Percentiles rank a stretch among this genome's conserved stretches.
These are phyloP conservation scores for Therioaphis trifolii DNA, from an alignment of 2,888 invertebrate species.

Conservation along the genomic window DNA sequence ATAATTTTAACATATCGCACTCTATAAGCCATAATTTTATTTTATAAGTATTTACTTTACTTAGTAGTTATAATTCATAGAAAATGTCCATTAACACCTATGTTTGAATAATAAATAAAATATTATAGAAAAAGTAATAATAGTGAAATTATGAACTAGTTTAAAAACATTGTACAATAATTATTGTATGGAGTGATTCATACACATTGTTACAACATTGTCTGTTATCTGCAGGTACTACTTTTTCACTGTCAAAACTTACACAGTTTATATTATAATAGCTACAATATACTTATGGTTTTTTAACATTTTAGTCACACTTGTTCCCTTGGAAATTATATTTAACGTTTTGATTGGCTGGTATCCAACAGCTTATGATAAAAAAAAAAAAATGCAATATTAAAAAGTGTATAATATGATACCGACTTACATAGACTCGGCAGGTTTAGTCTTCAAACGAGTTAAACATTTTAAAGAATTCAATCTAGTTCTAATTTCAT, in stretches of 20 bases:
- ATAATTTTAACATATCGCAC: neutral
- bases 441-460: neutral
- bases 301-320: slow-evolving; percentile 26
- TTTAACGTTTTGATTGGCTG: slow-evolving; percentile 55
- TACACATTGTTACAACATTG: neutral
- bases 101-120: neutral
- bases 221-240: neutral
- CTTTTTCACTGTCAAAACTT: neutral
- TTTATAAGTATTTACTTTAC: neutral
- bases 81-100: neutral
- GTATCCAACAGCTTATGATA: slow-evolving; percentile 7
- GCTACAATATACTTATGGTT: neutral
- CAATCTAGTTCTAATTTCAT: no score
- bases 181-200: neutral
- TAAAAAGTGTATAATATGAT: neutral
- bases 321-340: slow-evolving; percentile 54
- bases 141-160: neutral
- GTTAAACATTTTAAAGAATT: no score
- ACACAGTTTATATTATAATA: neutral
- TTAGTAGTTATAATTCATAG: neutral
- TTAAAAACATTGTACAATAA: neutral
- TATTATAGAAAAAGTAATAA: neutral
- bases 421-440: neutral
- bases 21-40: neutral
- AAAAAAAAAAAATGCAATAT: slow-evolving; percentile 18